Evolutionary conservation across 2,113 vertebrate genomes (phyloP).

Genomic region (Progne subis): DNA sequence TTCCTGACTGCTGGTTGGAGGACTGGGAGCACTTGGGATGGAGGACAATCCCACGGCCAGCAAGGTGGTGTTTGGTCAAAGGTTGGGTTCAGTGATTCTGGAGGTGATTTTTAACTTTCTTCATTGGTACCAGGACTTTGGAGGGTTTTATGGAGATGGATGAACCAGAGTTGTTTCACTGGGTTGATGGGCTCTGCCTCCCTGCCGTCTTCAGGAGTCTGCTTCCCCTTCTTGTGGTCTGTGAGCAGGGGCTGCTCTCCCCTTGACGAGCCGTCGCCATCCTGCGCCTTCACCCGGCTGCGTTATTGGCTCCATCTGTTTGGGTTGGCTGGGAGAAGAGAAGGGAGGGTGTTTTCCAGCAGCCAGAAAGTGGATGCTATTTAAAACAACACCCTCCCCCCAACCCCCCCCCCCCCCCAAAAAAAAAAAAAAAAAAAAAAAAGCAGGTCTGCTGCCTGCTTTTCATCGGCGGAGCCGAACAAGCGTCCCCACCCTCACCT

Average conservation of each 20-base stretch:
- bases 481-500: constrained; percentile 23
- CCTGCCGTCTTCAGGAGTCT: background rate
- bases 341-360: constrained; percentile 39
- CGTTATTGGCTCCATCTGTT: background rate
- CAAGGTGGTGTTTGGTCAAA: background rate
- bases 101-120: background rate
- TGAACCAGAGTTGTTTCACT: background rate
- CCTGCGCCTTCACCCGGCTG: background rate
- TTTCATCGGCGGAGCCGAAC: background rate
- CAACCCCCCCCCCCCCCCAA: background rate
- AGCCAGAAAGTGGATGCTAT: constrained; percentile 8
- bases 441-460: background rate
- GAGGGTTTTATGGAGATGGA: background rate
- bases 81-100: accelerated
- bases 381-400: constrained; percentile 38
- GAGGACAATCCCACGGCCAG: background rate
- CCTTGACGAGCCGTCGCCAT: accelerated
- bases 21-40: background rate
- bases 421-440: background rate
- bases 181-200: background rate
- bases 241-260: background rate
- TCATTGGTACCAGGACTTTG: accelerated
- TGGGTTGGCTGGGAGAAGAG: constrained; percentile 17
- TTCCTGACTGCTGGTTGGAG: background rate
- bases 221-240: background rate